Evolutionary conservation across 2,113 vertebrate species (phyloP).

Genomic region (Dascyllus trimaculatus): DNA sequence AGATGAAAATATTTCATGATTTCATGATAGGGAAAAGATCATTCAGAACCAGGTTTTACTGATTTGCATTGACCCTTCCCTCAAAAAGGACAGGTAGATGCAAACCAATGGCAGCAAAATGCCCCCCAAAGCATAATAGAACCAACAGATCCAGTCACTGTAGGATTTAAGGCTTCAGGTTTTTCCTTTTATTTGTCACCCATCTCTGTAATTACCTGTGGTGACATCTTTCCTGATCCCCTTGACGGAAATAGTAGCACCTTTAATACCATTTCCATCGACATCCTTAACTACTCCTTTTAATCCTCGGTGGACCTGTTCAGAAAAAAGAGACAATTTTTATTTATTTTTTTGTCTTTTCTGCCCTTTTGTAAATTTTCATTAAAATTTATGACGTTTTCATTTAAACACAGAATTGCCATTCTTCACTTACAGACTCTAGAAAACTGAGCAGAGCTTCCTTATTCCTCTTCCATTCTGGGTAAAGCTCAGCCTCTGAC

Average conservation of each 20-base stretch:
- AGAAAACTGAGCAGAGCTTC: conserved; percentile 91
- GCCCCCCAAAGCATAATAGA: no score
- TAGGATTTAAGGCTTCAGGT: no score
- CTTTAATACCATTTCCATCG: conserved; percentile 91
- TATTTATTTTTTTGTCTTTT: neutral
- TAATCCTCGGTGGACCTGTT: conserved; percentile 93
- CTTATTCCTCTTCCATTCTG: conserved; percentile 94
- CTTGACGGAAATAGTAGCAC: conserved; percentile 89
- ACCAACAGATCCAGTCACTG: no score
- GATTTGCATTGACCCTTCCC: no score
- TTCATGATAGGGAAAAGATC: no score
- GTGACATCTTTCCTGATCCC: conserved; percentile 93
- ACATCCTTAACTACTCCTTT: conserved; percentile 92
- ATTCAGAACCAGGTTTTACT: no score
- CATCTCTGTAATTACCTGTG: conserved; percentile 85
- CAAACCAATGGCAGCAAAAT: no score
- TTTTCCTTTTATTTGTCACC: no score
- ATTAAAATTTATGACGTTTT: no score
- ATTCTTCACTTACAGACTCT: conserved; percentile 88
- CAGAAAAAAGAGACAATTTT: neutral
- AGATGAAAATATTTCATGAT: no score
- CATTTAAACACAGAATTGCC: no score
- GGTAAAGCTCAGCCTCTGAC: conserved; percentile 90
- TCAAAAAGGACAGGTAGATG: no score
- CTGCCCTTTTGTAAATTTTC: neutral